Evolutionary conservation across 2,113 vertebrate genomes (phyloP), one percentile per base, ranked within the genome.

Genomic region (Campylorhamphus procurvoides): DNA sequence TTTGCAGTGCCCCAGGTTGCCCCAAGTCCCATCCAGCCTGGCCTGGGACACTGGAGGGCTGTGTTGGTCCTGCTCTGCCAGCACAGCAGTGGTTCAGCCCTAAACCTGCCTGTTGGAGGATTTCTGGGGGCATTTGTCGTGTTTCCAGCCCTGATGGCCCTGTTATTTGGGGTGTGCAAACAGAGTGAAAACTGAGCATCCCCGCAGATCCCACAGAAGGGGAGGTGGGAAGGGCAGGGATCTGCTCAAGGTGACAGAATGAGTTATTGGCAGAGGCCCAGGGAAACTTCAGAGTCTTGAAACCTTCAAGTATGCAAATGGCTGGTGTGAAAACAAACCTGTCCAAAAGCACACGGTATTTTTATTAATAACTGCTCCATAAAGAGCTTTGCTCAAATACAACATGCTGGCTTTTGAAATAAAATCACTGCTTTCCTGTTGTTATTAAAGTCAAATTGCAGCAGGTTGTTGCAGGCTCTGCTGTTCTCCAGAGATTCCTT

Each of bases 191-290:
- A 56, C 31, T 33, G 37, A 53, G 14, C 58, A 24, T 3, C 19
- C 1, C 66, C 25, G n/a, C 0, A 0, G 16, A 3, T 44, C 9
- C 5, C 39, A 12, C 0, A 0, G 9, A 6, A 28, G 37, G n/a
- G 29, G 40, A 37, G 39, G 3, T 10, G 64, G 72, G 42, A 25
- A 37, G 50, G 37, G 76, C 19, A 18, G 11, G 3, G 53, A 3
- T 37, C 27, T 71, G 58, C 85, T 49, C 58, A 1, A 1, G 63
- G 40, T 17, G n/a, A 31, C 31, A 47, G 18, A 3, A 9, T 6
- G 31, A 47, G 42, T 2, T 6, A 0, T 0, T 60, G 49, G 37
- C 68, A 69, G 55, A 24, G 9, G 14, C 84, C 23, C 31, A 14
- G 44, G 2, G 31, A 13, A 40, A 2, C 27, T n/a, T 49, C 1